Evolutionary conservation across 1,140 invertebrate genomes (phyloP), one percentile per base, ranked within the genome.

Genomic region (Ylistrum balloti): DNA sequence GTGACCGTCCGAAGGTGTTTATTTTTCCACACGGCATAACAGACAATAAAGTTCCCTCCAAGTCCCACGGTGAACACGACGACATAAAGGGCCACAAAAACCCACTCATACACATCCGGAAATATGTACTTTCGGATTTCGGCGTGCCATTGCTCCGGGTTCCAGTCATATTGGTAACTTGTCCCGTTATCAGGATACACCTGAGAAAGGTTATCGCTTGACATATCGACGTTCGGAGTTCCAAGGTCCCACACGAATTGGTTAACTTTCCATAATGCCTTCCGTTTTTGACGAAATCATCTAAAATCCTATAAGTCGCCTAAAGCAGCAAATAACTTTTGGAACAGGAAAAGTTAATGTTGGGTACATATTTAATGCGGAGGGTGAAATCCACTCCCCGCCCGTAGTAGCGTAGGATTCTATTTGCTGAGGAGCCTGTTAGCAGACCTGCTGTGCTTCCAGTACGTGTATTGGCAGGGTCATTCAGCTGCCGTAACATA

Each of bases 41-140:
- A 98, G 3, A 99, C 98, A 28, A 99, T 96, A 17, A 97, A 97
- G 95, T 99, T 99, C 0, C 98, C 99, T n/a, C 98, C 95, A 20
- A 99, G 97, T 2, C 98, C 98, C 33, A 98, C 96, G 0, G 98
- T 91, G 93, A 99, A 98, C 0, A 98, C 97, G 9, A 98, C 86
- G 9, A 96, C 95, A 94, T 98, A 98, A 74, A 98, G 96, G 11
- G 45, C 92, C 10, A 93, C 90, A 86, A 93, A 92, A 33, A 94
- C 33, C 94, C 94, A 95, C 74, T 95, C 93, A 17, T 91, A 90
- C 33, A 88, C 17, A 11, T 88, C n/a, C 32, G 89, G 89, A 85
- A 88, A 90, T 3, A 90, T 88, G 38, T 90, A 90, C 11, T 28
- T 17, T 28, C n/a, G 56, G 56, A 74, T 17, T 28, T 28, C 5